Evolutionary conservation across 2,888 invertebrate genomes (phyloP), one percentile per base, ranked within the genome.

Genomic region (Bellardia pandia): DNA sequence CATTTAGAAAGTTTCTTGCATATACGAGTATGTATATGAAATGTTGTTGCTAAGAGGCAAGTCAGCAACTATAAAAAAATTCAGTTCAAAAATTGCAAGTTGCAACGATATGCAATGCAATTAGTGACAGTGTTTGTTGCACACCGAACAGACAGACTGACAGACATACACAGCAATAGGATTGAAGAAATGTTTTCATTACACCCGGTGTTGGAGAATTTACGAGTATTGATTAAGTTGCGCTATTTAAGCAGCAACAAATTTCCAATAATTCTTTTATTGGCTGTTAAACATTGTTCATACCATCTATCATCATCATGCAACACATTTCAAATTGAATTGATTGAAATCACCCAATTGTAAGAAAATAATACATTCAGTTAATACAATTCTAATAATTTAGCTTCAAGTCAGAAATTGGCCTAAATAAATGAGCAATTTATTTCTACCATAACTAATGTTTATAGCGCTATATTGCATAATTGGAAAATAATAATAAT

Each of bases 1-100:
- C 30, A 51, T 72, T 80, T 72, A 80, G 80, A 80, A 80, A 80
- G 80, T 80, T 80, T 69, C 60, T 72, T 72, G 37, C 37, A 37
- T 37, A 0, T 37, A 37, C 37, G 6, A 37, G 37, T 37, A 37
- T 5, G 48, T 69, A 3, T 64, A 62, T 71, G 9, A 51, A 58
- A 78, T 37, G 69, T 79, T 79, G 37, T 79, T 71, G 71, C 79
- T 62, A 72, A 51, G 79, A 53, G 71, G 71, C 79, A 72, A 53
- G 51, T 33, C n/a, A 62, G 8, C 71, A 71, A 45, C 60, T 48
- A 33, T 78, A 69, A 23, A 42, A 58, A 58, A 60, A 40, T 37
- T 37, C 13, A 48, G 14, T 79, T 37, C 11, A 42, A 62, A 71
- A 62, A 48, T 51, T 71, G 30, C 45, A 53, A 33, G 9, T 79